Base-by-base conservation (phyloP, 2,888 invertebrate species). In the Leptopilina drosophilae region DNA sequence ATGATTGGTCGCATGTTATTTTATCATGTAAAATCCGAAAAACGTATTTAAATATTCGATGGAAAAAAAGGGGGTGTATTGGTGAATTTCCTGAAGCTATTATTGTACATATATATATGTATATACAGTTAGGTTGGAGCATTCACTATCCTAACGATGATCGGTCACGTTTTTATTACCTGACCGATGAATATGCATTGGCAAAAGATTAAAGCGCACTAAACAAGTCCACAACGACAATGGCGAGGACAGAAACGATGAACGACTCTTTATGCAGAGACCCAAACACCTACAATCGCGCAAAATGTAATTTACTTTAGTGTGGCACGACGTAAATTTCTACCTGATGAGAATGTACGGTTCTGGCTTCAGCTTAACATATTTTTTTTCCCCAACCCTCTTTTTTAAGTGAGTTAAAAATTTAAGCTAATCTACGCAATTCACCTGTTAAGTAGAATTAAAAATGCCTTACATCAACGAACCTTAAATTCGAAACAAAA, bases 261-360 rank as follows among this genome's bases (percentile, higher is more conserved):
- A 73, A 73, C 73, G 73, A 73, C 73, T 73, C 73, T 73, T 73
- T 73, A 73, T 73, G 73, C 73, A 53, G 56, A 73, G 49, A 49
- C 49, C 49, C 49, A 49, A 69, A 69, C 69, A 69, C 69, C 69
- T 69, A 73, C 56, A 73, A 56, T 53, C 73, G 56, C 73, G 53
- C 73, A 56, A 73, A 85, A 85, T 84, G 87, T 87, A 89, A 89
- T 89, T 89, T 87, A 85, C 87, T 86, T 85, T 85, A 85, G 83
- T 84, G 81, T 84, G 81, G 78, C 80, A 82, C 82, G 80, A 81
- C 87, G 85, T 89, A 89, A 89, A 89, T 89, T 88, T 85, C 81
- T 80, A 81, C 84, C 83, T 86, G 87, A 89, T 87, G 89, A 87
- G 85, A 88, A 88, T 86, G 85, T 87, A 87, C 85, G 88, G 81